Percentiles rank a stretch among this genome's conserved stretches.
These are phyloP conservation scores for Eupithecia vulgata DNA, from an alignment of 2,888 invertebrate genomes.

Conservation along the genomic window DNA sequence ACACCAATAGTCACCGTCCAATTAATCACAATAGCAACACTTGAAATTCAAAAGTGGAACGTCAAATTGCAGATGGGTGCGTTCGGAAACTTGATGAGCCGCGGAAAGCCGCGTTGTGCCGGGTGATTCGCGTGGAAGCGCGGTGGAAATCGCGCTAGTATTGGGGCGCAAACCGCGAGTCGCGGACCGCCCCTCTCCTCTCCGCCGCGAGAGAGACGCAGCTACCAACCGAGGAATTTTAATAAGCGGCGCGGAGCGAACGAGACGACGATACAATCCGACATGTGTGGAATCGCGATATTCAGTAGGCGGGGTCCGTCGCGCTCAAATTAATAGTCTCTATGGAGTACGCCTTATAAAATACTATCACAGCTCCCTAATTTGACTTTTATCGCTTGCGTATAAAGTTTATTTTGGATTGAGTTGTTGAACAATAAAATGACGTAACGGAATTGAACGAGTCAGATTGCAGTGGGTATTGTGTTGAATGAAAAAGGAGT, in stretches of 20 bases:
- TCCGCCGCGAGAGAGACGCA: conserved; percentile 73
- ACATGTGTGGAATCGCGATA: conserved; percentile 82
- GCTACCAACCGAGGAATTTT: conserved; percentile 81
- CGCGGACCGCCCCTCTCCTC: conserved; percentile 71
- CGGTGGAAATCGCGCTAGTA: conserved; percentile 80
- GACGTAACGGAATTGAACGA: conserved; percentile 64
- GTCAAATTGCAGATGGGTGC: conserved; percentile 39
- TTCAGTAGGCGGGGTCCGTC: conserved; percentile 81
- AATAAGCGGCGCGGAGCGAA: conserved; percentile 81
- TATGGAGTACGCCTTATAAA: conserved; percentile 78
- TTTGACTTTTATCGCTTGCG: conserved; percentile 41
- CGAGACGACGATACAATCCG: conserved; percentile 75
- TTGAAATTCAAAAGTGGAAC: conserved; percentile 46
- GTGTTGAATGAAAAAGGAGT: conserved; percentile 85
- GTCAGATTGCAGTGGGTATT: conserved; percentile 82
- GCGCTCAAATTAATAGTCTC: conserved; percentile 83
- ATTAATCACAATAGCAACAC: conserved; percentile 59
- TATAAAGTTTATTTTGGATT: conserved; percentile 52
- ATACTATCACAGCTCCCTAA: conserved; percentile 40
- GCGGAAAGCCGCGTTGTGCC: conserved; percentile 64
- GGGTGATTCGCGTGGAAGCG: conserved; percentile 79
- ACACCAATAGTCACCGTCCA: conserved; percentile 50
- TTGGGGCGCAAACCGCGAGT: conserved; percentile 73
- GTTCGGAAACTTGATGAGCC: conserved; percentile 58
- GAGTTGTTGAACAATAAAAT: conserved; percentile 52